Percentiles rank a stretch among this genome's conserved stretches.
Evolutionary conservation across 2,797 vertebrate species (phyloP).

Genomic region (Oryzias dopingdopingensis): DNA sequence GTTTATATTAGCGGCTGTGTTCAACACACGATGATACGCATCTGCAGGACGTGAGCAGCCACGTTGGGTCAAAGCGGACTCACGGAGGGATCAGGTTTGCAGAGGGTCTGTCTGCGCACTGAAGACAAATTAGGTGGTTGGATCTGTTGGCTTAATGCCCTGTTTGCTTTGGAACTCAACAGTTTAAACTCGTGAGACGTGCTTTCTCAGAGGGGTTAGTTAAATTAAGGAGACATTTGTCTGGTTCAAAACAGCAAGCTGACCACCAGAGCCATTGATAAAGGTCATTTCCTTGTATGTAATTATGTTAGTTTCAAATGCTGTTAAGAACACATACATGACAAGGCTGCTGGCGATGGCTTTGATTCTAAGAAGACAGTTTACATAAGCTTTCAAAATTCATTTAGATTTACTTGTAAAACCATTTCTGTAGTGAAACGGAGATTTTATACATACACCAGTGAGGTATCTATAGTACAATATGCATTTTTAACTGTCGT

Average conservation of each 20-base stretch:
- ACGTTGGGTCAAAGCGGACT: conserved; percentile 11
- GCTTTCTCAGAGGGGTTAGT: conserved; percentile 27
- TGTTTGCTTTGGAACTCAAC: conserved; percentile 52
- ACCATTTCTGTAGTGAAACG: no score
- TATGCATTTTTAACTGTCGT: no score
- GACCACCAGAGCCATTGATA: conserved; percentile 4
- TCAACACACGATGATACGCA: conserved; percentile 20
- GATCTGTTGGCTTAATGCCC: conserved; percentile 3
- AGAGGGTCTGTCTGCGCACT: conserved; percentile 21
- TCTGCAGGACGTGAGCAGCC: conserved; percentile 24
- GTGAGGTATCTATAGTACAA: no score
- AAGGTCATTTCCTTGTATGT: conserved; percentile 8
- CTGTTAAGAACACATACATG: conserved; percentile 28
- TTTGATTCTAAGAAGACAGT: not conserved
- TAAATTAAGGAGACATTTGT: conserved; percentile 42
- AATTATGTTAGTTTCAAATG: conserved; percentile 16
- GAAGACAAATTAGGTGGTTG: conserved; percentile 32
- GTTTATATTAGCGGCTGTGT: not conserved
- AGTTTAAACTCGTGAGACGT: conserved; percentile 24
- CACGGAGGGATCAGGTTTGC: conserved; percentile 22
- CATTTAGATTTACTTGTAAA: no score
- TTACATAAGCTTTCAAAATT: not conserved
- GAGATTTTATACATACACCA: no score
- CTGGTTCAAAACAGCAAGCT: conserved; percentile 15
- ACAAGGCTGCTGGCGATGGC: conserved; percentile 17